Percentiles rank a stretch among this genome's conserved stretches.
These are phyloP conservation scores for Papilio polyxenes DNA, from an alignment of 1,140 invertebrate genomes.

Conservation along the genomic window DNA sequence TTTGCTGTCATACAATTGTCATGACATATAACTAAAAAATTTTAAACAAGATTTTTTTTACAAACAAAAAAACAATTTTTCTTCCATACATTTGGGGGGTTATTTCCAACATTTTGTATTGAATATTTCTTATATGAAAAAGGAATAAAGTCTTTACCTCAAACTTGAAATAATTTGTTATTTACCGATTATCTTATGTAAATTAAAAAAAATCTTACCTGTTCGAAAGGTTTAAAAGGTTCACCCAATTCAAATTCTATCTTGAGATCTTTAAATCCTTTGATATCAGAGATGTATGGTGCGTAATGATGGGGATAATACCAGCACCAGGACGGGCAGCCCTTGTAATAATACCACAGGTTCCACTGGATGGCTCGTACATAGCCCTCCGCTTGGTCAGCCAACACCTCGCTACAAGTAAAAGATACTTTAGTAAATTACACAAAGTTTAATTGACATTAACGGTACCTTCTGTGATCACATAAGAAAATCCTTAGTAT, in stretches of 20 bases:
- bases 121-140: too few species aligned
- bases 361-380: conserved; percentile 98
- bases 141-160: too few species aligned
- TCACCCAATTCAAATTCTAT: conserved; percentile 90
- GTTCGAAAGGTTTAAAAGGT: conserved; percentile 97
- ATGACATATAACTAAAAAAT: neutral
- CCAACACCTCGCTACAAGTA: conserved; percentile 85
- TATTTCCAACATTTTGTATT: too few species aligned
- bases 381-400: conserved; percentile 92
- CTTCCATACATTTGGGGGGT: too few species aligned
- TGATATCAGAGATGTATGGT: conserved; percentile 96
- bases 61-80: too few species aligned
- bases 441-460: too few species aligned
- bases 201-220: conserved; percentile 78
- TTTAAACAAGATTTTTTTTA: neutral
- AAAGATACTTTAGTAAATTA: neutral
- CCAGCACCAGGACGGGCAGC: conserved; percentile 98
- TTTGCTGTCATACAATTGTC: neutral
- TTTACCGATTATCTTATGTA: neutral
- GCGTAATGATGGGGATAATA: conserved; percentile 98
- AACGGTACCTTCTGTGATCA: too few species aligned
- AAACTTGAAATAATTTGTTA: too few species aligned
- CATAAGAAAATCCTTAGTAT: too few species aligned
- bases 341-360: conserved; percentile 97
- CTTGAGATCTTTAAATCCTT: conserved; percentile 87